These are phyloP conservation scores for Pelosia muscerda DNA, from an alignment of 2,888 invertebrate genomes.

Conservation along the genomic window DNA sequence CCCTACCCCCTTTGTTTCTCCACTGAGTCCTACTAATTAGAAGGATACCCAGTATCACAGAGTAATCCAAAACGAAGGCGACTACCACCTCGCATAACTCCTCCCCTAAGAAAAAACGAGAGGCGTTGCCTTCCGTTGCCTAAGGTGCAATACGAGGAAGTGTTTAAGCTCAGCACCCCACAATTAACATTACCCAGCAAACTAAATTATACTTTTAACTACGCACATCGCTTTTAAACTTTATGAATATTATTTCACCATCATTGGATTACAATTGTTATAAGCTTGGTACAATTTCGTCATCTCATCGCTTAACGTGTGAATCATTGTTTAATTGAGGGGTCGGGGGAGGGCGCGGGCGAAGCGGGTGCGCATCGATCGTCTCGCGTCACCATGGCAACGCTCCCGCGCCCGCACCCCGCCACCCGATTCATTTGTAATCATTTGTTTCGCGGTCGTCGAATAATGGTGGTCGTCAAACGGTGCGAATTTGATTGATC, in stretches of 20 bases:
- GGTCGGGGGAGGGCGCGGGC: constrained; percentile 62
- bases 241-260: background rate
- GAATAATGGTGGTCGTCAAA: constrained; percentile 81
- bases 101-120: constrained; percentile 1
- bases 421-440: constrained; percentile 82
- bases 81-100: constrained; percentile 2
- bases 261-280: constrained; percentile 8
- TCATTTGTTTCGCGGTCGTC: constrained; percentile 85
- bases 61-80: constrained; percentile 4
- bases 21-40: background rate
- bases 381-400: constrained; percentile 80
- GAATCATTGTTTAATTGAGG: constrained; percentile 85
- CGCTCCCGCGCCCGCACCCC: constrained; percentile 61
- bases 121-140: background rate
- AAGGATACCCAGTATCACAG: background rate
- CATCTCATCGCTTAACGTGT: constrained; percentile 76
- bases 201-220: background rate
- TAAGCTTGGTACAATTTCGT: constrained; percentile 64
- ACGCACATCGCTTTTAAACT: background rate
- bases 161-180: background rate
- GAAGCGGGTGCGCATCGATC: constrained; percentile 77
- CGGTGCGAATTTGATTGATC: constrained; percentile 80
- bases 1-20: background rate
- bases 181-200: background rate
- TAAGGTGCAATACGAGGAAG: constrained; percentile 26